phyloP scores from a whole-genome alignment of 2,113 vertebrate species.

The Phasianus colchicus region DNA sequence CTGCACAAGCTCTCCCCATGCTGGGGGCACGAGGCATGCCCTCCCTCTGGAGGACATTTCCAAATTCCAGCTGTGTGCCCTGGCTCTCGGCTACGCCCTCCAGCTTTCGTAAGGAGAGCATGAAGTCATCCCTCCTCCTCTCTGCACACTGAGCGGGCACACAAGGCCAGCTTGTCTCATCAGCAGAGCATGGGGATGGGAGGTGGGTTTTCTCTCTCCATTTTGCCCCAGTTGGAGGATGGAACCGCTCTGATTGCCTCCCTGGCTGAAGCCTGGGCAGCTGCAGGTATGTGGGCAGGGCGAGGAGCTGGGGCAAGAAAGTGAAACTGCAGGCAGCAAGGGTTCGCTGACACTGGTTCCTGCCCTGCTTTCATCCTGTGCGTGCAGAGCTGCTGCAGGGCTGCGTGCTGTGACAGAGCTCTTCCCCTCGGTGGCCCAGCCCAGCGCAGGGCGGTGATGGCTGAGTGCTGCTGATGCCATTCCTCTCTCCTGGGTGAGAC shows the following conservation, averaged over 20 bases:
- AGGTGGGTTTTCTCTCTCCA: neutral
- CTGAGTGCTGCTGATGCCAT: rapidly evolving
- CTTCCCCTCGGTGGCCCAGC: neutral
- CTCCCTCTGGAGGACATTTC: neutral
- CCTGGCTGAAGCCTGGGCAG: neutral
- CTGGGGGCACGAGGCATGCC: neutral
- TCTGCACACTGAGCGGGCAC: no score
- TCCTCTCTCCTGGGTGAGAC: rapidly evolving
- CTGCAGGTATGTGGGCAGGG: rapidly evolving
- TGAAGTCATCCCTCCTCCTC: neutral
- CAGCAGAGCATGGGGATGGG: neutral
- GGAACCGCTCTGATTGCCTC: neutral
- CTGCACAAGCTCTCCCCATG: neutral
- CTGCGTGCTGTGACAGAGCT: neutral
- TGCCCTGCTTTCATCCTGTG: neutral
- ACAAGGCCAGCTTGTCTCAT: neutral
- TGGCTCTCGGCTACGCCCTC: neutral
- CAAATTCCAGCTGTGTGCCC: neutral
- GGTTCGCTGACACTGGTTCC: neutral
- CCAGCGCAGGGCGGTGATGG: rapidly evolving
- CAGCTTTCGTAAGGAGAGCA: neutral
- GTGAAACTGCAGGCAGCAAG: neutral
- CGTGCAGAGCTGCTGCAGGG: neutral
- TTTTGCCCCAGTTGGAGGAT: neutral
- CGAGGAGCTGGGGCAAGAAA: neutral